These are phyloP conservation scores for Pagrus major DNA, from an alignment of 2,113 vertebrate species.

Conservation along the genomic window DNA sequence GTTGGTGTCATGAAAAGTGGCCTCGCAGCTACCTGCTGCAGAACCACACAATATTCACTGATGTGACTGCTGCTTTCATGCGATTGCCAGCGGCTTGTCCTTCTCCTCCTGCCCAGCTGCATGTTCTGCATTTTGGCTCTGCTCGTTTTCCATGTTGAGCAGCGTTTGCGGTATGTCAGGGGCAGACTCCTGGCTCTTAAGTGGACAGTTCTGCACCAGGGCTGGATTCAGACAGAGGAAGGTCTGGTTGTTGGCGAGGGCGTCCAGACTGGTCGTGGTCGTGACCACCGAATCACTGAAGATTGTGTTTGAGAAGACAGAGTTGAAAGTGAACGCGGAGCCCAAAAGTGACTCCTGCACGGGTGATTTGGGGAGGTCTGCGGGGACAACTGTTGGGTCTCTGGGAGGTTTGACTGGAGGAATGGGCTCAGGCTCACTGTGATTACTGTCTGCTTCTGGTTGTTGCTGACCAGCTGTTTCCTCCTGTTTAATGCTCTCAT, in stretches of 20 bases:
- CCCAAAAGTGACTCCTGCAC: slow-evolving; percentile 74
- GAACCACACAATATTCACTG: slow-evolving; percentile 1
- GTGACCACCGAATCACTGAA: slow-evolving; percentile 62
- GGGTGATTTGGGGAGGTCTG: slow-evolving; percentile 56
- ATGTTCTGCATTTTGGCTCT: slow-evolving; percentile 11
- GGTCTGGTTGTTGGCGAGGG: slow-evolving; percentile 66
- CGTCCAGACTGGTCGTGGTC: slow-evolving; percentile 34
- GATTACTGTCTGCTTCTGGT: slow-evolving; percentile 57
- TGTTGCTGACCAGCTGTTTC: slow-evolving; percentile 81
- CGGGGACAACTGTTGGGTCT: slow-evolving; percentile 47
- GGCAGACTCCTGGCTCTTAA: slow-evolving; percentile 7
- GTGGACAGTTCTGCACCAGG: slow-evolving; percentile 84
- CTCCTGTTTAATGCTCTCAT: slow-evolving; percentile 71
- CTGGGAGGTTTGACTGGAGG: slow-evolving; percentile 78
- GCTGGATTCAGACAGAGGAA: slow-evolving; percentile 85
- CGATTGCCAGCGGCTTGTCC: slow-evolving; percentile 16
- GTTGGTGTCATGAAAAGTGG: slow-evolving; percentile 18
- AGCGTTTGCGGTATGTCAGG: slow-evolving; percentile 19
- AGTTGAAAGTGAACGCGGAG: slow-evolving; percentile 76
- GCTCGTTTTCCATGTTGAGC: slow-evolving; percentile 5
- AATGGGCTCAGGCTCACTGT: slow-evolving; percentile 36
- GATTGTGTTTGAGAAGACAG: slow-evolving; percentile 77
- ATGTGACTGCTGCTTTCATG: slow-evolving; percentile 33
- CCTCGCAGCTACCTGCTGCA: slow-evolving; percentile 11
- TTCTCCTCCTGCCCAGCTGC: slow-evolving; percentile 30